Percentiles rank a stretch among this genome's conserved stretches.
Conservation (phyloP, 1,140 invertebrate genomes). For the Gryllus bimaculatus region DNA sequence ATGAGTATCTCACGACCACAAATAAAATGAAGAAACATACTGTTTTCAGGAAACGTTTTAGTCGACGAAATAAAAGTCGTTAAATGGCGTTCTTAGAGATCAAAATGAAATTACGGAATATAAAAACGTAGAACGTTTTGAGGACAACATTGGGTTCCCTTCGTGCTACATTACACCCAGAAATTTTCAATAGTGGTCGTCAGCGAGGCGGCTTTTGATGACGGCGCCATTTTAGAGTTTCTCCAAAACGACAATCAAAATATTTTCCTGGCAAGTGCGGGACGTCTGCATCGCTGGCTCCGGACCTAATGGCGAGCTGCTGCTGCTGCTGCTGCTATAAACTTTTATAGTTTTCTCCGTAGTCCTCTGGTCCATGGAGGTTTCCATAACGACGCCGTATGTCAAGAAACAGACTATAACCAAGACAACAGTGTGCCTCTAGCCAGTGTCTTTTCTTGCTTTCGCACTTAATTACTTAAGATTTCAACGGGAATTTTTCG, state of each 20-base stretch:
- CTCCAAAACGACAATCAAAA: background rate
- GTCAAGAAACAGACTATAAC: background rate
- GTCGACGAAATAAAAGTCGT: background rate
- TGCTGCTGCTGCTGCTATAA: background rate
- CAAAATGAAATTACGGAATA: background rate
- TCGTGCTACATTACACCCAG: background rate
- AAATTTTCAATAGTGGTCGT: background rate
- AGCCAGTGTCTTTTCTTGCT: too few relatives aligned
- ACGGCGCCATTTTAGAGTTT: background rate
- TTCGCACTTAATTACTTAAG: too few relatives aligned
- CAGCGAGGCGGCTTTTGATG: background rate
- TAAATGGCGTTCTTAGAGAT: background rate
- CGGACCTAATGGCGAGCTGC: background rate
- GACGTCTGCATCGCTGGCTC: background rate
- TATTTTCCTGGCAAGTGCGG: background rate
- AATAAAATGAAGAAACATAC: too few relatives aligned
- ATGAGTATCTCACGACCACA: too few relatives aligned
- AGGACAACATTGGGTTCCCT: background rate
- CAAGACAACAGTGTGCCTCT: too few relatives aligned
- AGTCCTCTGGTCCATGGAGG: background rate
- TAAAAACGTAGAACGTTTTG: background rate
- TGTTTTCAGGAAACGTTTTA: too few relatives aligned
- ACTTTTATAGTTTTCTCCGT: background rate
- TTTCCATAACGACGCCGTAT: background rate
- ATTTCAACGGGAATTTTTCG: too few relatives aligned